These are phyloP conservation scores for Sclerurus mexicanus DNA, from an alignment of 2,113 vertebrate species.

Conservation along the genomic window DNA sequence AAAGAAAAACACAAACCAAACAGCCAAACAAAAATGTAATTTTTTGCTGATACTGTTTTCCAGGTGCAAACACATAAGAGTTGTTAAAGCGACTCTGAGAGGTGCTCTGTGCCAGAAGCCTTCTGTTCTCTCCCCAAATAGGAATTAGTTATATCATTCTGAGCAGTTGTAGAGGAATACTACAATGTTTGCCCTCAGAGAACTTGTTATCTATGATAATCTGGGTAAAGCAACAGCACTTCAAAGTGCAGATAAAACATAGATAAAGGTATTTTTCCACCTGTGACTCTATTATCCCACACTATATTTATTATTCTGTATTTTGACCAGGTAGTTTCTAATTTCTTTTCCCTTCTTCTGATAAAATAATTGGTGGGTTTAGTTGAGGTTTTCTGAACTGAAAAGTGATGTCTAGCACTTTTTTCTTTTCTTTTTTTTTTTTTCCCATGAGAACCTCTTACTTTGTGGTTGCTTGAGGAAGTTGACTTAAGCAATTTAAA, in stretches of 20 bases:
- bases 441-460: constrained; percentile 85
- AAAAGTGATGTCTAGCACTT: constrained; percentile 34
- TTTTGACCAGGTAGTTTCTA: background rate
- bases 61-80: rapidly evolving
- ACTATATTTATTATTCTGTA: background rate
- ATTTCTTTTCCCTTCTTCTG: background rate
- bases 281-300: background rate
- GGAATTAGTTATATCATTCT: background rate
- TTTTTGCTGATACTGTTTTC: background rate
- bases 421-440: background rate
- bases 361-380: constrained; percentile 17
- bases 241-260: constrained; percentile 24
- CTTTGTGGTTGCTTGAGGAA: constrained; percentile 80
- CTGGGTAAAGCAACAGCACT: background rate
- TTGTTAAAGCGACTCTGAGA: background rate
- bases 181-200: background rate
- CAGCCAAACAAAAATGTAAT: background rate
- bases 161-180: background rate
- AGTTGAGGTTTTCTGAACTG: constrained; percentile 26
- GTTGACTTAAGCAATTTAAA: constrained; percentile 75
- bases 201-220: background rate
- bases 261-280: background rate
- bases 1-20: background rate
- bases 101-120: background rate
- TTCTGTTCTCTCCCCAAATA: background rate